Evolutionary conservation across 2,888 invertebrate genomes (phyloP).

Genomic region (Tenthredo livida): DNA sequence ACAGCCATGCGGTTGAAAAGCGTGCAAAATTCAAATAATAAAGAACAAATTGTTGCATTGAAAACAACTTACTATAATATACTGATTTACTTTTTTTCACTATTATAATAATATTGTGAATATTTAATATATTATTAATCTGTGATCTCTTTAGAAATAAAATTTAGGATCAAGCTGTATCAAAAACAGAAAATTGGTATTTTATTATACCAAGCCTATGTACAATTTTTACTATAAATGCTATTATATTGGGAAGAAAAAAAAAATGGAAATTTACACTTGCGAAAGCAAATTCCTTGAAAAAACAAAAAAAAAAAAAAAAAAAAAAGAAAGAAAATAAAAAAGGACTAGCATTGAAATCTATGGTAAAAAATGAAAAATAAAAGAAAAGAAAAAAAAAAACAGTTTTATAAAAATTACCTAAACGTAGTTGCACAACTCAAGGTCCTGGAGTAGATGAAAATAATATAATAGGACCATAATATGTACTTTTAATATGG

Average conservation of each 20-base stretch:
- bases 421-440: constrained; percentile 41
- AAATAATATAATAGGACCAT: constrained; percentile 45
- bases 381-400: background rate
- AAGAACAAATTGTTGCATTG: constrained; percentile 50
- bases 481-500: constrained; percentile 20
- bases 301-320: background rate
- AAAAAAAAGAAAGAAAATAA: background rate
- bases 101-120: background rate
- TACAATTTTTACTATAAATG: too few relatives aligned
- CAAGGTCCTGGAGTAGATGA: constrained; percentile 41
- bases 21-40: constrained; percentile 62
- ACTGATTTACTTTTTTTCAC: background rate
- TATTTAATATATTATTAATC: background rate
- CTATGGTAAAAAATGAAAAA: background rate
- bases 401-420: constrained; percentile 32
- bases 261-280: background rate
- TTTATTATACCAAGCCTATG: background rate
- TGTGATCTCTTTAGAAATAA: background rate
- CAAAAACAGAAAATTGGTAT: background rate
- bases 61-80: constrained; percentile 22
- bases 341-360: background rate
- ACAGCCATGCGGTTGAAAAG: constrained; percentile 62
- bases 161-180: background rate
- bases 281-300: background rate
- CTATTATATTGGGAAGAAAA: background rate